Evolutionary conservation across 30 jellyfish, hydroid and myxozoan species (phyloP), one percentile per base, ranked within the genome.

Genomic region (Haliclystus octoradiatus): DNA sequence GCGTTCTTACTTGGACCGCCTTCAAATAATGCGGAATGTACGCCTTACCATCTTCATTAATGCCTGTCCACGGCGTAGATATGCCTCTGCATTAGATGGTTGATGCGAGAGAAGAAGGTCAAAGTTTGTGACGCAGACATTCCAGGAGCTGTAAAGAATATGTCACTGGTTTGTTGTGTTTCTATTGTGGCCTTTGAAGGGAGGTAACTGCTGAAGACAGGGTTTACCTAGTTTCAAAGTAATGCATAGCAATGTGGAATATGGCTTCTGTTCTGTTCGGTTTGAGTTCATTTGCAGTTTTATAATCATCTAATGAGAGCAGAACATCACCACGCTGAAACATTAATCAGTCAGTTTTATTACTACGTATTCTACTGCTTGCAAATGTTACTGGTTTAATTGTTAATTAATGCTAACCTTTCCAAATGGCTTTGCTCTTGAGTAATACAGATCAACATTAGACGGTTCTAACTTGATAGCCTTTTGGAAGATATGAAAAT

Each of bases 251-350:
- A 69, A 86, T 73, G 25, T 86, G 73, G n/a, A 62, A 26, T 0
- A 86, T 52, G 22, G 92, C 96, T 47, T 63, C 76, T 19, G 85
- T 70, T 22, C 84, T 49, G 49, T 50, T 34, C 15, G 94, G 96
- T 28, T 25, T 76, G 9, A 78, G 70, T 19, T 29, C 28, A 34
- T 81, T 70, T 1, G 96, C 96, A 14, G 22, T 61, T 60, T 79
- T 86, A 66, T 60, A 86, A 49, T 86, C 96, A 50, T 79, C 94
- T 2, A 86, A 78, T 3, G 96, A 94, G 64, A 86, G 62, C 34
- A 78, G 49, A 52, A 74, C 31, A 51, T 86, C 96, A 4, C 93
- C 93, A 19, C 93, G 69, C 96, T 86, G 23, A 57, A 57, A 57
- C 26, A 57, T 12, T 4, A 26, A 12, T 9, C 60, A 47, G 13